These are phyloP conservation scores for Argynnis bischoffii DNA, from an alignment of 2,888 invertebrate species.

Conservation along the genomic window DNA sequence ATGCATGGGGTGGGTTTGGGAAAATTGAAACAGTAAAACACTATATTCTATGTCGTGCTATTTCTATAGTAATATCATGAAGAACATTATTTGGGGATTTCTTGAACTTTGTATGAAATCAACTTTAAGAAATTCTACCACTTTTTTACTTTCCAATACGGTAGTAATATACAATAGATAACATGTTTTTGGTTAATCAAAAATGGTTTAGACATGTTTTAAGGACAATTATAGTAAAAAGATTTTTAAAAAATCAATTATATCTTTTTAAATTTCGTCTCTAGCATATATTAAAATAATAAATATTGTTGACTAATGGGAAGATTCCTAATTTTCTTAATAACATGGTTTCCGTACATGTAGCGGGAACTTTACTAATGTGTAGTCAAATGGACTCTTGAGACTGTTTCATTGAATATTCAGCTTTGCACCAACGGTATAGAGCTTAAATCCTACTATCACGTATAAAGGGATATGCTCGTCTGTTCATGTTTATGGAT, in stretches of 20 bases:
- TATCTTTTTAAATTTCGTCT: no score
- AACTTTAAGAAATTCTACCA: no score
- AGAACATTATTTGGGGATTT: neutral
- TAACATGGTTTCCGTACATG: slow-evolving; percentile 55
- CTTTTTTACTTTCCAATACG: no score
- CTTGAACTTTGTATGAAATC: no score
- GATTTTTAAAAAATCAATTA: no score
- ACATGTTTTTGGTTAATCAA: no score
- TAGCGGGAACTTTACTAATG: slow-evolving; percentile 79
- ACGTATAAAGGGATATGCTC: slow-evolving; percentile 57
- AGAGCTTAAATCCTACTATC: slow-evolving; percentile 57
- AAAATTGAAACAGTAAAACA: slow-evolving; percentile 1
- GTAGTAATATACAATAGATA: no score
- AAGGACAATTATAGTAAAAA: no score
- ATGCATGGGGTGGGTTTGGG: slow-evolving; percentile 37
- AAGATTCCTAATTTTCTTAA: slow-evolving; percentile 10
- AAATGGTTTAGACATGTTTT: no score
- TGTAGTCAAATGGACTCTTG: slow-evolving; percentile 80
- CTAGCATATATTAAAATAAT: no score
- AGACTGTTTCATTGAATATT: slow-evolving; percentile 61
- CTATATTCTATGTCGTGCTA: neutral
- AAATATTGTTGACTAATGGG: no score
- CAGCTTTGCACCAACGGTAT: slow-evolving; percentile 53
- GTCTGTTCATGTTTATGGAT: slow-evolving; percentile 79
- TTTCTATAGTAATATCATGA: neutral